A percentile compares a stretch with the other conserved stretches of the same genome.
phyloP scores from a whole-genome alignment of 2,888 invertebrate species.

The Gryllus longicercus region DNA sequence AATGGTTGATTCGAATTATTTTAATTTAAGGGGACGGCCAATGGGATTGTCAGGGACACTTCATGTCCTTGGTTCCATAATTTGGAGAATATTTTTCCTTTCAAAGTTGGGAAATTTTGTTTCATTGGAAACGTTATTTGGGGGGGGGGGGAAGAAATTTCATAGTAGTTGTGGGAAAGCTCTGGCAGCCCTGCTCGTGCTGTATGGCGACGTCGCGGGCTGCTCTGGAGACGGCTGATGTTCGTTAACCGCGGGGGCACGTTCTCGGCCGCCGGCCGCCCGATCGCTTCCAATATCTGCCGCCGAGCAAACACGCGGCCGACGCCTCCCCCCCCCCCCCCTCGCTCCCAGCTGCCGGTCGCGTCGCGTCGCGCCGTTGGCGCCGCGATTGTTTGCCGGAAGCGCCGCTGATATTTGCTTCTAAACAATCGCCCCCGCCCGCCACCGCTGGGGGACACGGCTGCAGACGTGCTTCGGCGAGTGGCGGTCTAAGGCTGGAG shows the following conservation, averaged over 20 bases:
- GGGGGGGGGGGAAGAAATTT: not conserved
- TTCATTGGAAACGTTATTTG: not conserved
- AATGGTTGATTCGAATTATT: too few relatives aligned
- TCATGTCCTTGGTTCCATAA: too few relatives aligned
- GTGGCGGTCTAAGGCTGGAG: not conserved
- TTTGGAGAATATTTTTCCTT: too few relatives aligned
- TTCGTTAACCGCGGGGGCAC: too few relatives aligned
- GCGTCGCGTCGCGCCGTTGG: not conserved
- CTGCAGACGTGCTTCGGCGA: not conserved
- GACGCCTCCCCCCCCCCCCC: not conserved
- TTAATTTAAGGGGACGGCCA: too few relatives aligned
- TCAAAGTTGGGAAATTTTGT: not conserved
- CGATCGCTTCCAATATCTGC: conserved; percentile 3
- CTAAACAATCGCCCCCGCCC: not conserved
- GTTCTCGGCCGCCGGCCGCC: too few relatives aligned
- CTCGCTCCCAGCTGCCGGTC: not conserved
- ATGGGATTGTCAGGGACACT: too few relatives aligned
- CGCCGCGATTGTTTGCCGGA: not conserved
- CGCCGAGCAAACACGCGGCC: not conserved
- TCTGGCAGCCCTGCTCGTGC: too few relatives aligned
- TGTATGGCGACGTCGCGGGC: too few relatives aligned
- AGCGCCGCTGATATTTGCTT: not conserved
- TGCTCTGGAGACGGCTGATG: too few relatives aligned
- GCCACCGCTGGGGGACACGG: not conserved
- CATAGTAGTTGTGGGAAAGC: too few relatives aligned